These are phyloP conservation scores for Myrmophylax atrothorax DNA, from an alignment of 2,113 vertebrate species.

Conservation along the genomic window DNA sequence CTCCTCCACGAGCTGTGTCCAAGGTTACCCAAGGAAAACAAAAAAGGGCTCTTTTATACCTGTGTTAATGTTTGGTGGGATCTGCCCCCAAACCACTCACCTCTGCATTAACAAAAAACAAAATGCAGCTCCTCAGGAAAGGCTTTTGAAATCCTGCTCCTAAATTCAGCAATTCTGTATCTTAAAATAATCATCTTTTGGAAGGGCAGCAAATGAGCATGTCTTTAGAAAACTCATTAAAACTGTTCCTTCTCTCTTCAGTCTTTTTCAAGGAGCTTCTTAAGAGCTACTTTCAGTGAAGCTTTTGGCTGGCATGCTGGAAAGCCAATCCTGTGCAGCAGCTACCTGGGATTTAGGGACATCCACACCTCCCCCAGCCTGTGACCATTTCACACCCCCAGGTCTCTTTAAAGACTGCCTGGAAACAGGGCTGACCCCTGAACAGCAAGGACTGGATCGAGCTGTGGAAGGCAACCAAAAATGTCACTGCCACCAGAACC, in stretches of 20 bases:
- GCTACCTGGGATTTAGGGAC: accelerated
- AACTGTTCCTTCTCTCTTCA: not conserved
- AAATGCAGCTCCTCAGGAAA: not conserved
- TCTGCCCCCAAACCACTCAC: accelerated
- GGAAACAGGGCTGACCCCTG: not conserved
- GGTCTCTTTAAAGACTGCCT: not conserved
- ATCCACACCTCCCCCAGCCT: not conserved
- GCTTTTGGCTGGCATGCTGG: accelerated
- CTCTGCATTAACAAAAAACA: not conserved
- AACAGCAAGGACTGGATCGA: accelerated
- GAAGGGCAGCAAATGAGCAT: accelerated
- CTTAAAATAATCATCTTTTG: not conserved
- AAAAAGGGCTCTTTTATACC: accelerated
- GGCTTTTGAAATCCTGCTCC: not conserved
- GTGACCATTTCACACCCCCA: not conserved
- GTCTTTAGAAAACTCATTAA: not conserved
- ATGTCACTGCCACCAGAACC: accelerated
- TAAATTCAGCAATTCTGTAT: not conserved
- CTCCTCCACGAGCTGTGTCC: accelerated
- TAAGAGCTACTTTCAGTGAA: not conserved
- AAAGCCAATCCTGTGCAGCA: not conserved
- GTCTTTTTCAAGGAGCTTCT: not conserved
- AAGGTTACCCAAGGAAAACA: not conserved
- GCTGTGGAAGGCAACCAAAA: accelerated
- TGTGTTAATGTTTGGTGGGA: too few species aligned